These are phyloP conservation scores for Ptilorrhoa leucosticta DNA, from an alignment of 2,113 vertebrate species.

Conservation along the genomic window DNA sequence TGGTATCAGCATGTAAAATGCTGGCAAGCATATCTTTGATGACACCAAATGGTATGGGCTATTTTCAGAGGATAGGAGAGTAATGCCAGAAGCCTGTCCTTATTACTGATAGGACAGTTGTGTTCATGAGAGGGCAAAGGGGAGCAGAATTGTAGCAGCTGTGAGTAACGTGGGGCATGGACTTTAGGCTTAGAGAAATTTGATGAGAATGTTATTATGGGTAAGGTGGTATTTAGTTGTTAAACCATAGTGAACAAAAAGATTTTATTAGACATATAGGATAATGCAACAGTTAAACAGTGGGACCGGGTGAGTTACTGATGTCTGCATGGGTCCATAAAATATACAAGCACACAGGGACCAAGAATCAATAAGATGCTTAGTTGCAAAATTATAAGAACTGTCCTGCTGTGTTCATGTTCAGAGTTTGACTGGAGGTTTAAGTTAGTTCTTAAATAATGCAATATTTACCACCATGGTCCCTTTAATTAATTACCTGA, in stretches of 20 bases:
- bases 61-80: not conserved
- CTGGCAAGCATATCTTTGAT: not conserved
- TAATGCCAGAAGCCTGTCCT: not conserved
- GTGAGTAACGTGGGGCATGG: accelerated
- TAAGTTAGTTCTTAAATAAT: not conserved
- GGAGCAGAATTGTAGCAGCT: not conserved
- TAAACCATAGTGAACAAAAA: not conserved
- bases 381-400: not conserved
- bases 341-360: not conserved
- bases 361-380: not conserved
- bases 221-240: not conserved
- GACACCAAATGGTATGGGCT: not conserved
- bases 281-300: not conserved
- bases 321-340: not conserved
- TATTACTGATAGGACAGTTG: not conserved
- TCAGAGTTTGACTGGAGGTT: not conserved
- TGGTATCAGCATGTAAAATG: not conserved
- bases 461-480: not conserved
- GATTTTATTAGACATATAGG: not conserved
- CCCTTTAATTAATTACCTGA: not conserved
- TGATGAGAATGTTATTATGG: not conserved
- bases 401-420: not conserved
- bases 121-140: not conserved
- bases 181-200: not conserved
- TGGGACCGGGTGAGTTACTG: not conserved